Evolutionary conservation across 1,140 invertebrate species (phyloP).

Genomic region (Rhysida immarginata): DNA sequence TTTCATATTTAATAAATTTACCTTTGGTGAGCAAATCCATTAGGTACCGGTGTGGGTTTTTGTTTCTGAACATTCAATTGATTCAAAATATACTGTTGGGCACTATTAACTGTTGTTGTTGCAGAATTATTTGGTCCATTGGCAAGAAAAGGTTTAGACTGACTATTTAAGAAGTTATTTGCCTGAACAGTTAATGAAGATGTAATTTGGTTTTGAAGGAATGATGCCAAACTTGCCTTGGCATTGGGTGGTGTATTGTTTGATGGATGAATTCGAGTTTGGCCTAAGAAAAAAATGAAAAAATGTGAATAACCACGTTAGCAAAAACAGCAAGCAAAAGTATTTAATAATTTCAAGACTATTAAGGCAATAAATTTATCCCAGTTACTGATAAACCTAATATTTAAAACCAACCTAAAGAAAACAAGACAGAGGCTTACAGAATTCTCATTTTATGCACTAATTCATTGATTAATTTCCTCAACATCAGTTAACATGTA

Average conservation of each 20-base stretch:
- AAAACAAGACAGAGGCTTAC: no score
- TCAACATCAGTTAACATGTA: no score
- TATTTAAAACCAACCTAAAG: no score
- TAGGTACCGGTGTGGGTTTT: slow-evolving; percentile 16
- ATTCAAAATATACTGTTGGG: not conserved
- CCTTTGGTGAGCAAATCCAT: slow-evolving; percentile 13
- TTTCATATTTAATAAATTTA: not conserved
- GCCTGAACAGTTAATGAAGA: not conserved
- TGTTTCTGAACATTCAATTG: slow-evolving; percentile 12
- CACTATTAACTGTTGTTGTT: slow-evolving; percentile 1
- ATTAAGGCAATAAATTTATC: no score
- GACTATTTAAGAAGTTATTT: slow-evolving; percentile 14
- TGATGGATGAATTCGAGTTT: not conserved
- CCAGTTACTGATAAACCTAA: no score
- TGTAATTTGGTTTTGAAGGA: slow-evolving; percentile 14
- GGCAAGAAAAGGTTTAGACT: slow-evolving; percentile 24
- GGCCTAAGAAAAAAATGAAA: not conserved
- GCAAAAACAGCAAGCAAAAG: not conserved
- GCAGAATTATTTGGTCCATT: slow-evolving; percentile 6
- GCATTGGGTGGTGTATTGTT: slow-evolving; percentile 1
- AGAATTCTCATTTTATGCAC: no score
- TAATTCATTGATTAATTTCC: no score
- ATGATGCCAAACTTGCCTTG: slow-evolving; percentile 18
- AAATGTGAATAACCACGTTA: not conserved
- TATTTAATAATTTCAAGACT: not conserved